Percentiles rank a stretch among this genome's conserved stretches.
Evolutionary conservation across 2,113 vertebrate genomes (phyloP).

Genomic region (Phoenicopterus ruber): DNA sequence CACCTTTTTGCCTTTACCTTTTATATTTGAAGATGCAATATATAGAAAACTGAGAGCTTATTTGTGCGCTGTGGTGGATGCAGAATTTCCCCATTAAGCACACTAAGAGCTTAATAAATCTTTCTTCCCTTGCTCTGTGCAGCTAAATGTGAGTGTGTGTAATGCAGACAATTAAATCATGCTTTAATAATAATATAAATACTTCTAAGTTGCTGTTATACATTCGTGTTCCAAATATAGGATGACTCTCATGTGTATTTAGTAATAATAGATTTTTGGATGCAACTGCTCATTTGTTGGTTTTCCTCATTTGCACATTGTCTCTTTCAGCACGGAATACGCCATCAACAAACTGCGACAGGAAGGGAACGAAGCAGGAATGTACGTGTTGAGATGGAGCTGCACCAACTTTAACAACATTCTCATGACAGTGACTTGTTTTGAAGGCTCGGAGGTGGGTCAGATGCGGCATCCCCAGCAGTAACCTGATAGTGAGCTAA

Average conservation of each 20-base stretch:
- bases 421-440: constrained; percentile 94
- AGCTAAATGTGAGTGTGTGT: background rate
- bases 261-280: background rate
- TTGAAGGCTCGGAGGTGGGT: constrained; percentile 75
- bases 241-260: background rate
- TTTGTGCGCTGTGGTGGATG: background rate
- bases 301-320: background rate
- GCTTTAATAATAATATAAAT: background rate
- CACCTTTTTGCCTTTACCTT: background rate
- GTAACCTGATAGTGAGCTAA: background rate
- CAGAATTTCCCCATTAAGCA: background rate
- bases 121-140: background rate
- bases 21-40: background rate
- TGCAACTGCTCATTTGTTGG: background rate
- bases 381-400: constrained; percentile 94
- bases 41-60: background rate
- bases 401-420: constrained; percentile 93
- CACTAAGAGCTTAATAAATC: background rate
- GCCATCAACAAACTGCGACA: constrained; percentile 90
- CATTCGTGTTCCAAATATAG: background rate
- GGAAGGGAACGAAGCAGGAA: constrained; percentile 89
- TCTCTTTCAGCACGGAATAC: constrained; percentile 86
- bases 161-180: background rate
- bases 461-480: background rate
- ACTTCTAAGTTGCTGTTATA: background rate